These are phyloP conservation scores for Sinodicranocentrus sp. DNA, from an alignment of 2,888 invertebrate species.

Conservation along the genomic window DNA sequence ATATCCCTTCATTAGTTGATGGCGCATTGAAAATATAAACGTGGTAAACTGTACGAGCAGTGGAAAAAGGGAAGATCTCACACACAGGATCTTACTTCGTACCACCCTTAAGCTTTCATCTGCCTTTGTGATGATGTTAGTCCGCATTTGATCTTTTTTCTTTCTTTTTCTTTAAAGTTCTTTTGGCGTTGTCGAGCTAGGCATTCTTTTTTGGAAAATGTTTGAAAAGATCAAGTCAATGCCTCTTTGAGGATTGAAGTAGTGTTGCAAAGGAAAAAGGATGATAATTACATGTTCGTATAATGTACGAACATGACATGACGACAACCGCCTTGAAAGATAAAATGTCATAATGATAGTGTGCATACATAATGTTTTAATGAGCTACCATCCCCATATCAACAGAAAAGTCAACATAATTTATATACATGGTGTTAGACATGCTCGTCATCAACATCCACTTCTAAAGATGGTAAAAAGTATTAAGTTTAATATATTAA, in stretches of 20 bases:
- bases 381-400: conserved; percentile 41
- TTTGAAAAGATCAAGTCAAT: too few relatives aligned
- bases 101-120: too few relatives aligned
- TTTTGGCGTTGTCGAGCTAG: too few relatives aligned
- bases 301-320: conserved; percentile 45
- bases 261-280: conserved; percentile 34
- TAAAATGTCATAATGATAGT: conserved; percentile 62
- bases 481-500: conserved; percentile 28
- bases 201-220: too few relatives aligned
- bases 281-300: conserved; percentile 50
- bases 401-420: conserved; percentile 36
- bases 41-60: too few relatives aligned
- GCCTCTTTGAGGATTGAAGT: conserved; percentile 48
- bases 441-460: conserved; percentile 21
- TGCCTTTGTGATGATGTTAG: too few relatives aligned
- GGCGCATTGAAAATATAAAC: too few relatives aligned
- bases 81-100: too few relatives aligned
- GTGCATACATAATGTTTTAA: conserved; percentile 46
- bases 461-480: conserved; percentile 27
- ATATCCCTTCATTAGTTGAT: too few relatives aligned
- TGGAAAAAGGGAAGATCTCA: too few relatives aligned
- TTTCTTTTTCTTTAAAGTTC: too few relatives aligned
- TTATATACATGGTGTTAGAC: conserved; percentile 24
- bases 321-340: conserved; percentile 60
- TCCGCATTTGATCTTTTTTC: too few relatives aligned